Percentiles rank a stretch among this genome's conserved stretches.
phyloP scores from a whole-genome alignment of 53 echinoderm and acorn worm species.

The Echinarachnius parma region DNA sequence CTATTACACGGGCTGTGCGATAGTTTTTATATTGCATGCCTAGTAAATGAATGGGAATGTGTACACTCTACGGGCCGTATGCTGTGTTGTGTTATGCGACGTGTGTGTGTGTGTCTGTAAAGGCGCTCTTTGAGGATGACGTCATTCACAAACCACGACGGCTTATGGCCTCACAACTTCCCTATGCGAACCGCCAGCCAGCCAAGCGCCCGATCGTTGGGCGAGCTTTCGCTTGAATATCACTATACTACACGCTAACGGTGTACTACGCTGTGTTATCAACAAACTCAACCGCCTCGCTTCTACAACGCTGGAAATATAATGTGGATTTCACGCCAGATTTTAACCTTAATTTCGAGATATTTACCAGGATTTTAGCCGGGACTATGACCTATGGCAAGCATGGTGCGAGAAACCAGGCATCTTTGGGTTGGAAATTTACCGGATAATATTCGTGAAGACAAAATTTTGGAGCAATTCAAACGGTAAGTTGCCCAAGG shows the following conservation, averaged over 20 bases:
- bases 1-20: too few species aligned
- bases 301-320: conserved; percentile 47
- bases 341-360: conserved; percentile 39
- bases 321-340: conserved; percentile 49
- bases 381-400: conserved; percentile 99
- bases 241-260: conserved; percentile 33
- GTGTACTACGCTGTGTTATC: conserved; percentile 30
- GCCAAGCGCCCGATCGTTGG: conserved; percentile 42
- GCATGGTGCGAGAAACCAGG: conserved; percentile 99
- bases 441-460: conserved; percentile 99
- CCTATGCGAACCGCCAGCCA: conserved; percentile 40
- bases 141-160: conserved; percentile 42
- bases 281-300: conserved; percentile 23
- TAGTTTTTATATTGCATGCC: not conserved
- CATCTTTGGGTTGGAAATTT: conserved; percentile 99
- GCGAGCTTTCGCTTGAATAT: conserved; percentile 36
- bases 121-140: conserved; percentile 31
- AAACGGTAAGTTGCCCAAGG: conserved; percentile 99
- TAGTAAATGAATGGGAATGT: not conserved
- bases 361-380: conserved; percentile 62
- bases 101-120: not conserved
- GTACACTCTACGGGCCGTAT: too few species aligned
- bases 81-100: too few species aligned
- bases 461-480: conserved; percentile 98
- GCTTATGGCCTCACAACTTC: conserved; percentile 20